Evolutionary conservation across 2,113 vertebrate species (phyloP).

Genomic region (Halichoerus grypus): DNA sequence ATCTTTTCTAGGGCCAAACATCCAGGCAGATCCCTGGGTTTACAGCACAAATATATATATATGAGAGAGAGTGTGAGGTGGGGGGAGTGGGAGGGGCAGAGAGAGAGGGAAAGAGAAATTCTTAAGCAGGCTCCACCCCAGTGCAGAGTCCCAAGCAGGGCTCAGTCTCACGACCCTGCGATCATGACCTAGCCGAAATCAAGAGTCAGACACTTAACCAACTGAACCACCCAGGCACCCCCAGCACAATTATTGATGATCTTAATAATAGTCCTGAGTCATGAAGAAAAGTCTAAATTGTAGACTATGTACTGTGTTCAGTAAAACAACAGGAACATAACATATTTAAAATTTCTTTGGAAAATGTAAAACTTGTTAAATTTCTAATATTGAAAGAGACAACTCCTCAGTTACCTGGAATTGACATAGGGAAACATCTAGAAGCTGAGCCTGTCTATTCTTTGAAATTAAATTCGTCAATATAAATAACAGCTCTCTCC

Average conservation of each 20-base stretch:
- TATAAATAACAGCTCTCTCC: background rate
- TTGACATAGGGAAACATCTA: background rate
- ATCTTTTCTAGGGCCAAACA: background rate
- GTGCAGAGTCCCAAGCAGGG: background rate
- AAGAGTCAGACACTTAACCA: background rate
- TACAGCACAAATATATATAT: background rate
- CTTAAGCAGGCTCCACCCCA: background rate
- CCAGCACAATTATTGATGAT: background rate
- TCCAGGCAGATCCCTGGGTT: background rate
- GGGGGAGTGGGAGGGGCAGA: background rate
- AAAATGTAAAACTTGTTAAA: background rate
- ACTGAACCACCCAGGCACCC: background rate
- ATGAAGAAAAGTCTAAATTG: background rate
- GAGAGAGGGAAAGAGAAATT: background rate
- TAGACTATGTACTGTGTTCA: background rate
- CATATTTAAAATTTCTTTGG: background rate
- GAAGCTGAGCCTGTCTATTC: background rate
- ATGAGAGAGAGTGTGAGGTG: background rate
- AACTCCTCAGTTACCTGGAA: background rate
- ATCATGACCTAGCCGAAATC: background rate
- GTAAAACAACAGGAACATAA: background rate
- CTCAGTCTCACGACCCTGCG: background rate
- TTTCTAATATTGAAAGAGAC: background rate
- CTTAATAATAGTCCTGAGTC: background rate
- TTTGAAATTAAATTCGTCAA: slow-evolving; percentile 3